Base-by-base conservation (phyloP, 2,888 invertebrate genomes). In the Epirrita christyi region DNA sequence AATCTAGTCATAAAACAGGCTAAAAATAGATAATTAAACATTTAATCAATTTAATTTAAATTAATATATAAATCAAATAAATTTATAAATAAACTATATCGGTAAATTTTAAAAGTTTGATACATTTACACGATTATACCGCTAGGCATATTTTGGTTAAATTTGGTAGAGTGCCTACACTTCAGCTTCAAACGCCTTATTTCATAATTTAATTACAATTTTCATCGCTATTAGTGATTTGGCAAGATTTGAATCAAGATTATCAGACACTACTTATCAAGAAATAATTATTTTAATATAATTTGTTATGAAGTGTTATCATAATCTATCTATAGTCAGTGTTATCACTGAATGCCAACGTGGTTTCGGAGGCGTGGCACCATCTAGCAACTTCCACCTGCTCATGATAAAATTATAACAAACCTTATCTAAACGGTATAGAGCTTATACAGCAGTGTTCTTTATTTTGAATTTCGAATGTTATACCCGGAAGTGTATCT, bases 401-500 rank as follows among this genome's bases (percentile, higher is more conserved):
- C 9, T 11, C 37, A 6, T 27, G 27, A 32, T 14, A 15, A 14
- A 36, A 28, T 14, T 28, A 15, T 45, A 50, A 36, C 45, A 46
- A 29, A 29, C 38, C 37, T 28, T 44, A 51, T 51, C 15, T 5
- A 27, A 0, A 32, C 15, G 45, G 2, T 14, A 14, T 29, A 37
- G 29, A 45, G 52, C 5, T 42, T 15, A 14, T 28, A 13, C 1
- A 9, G 9, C 21, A 11, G 6, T 38, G 8, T 9, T 38, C 7
- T 28, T 44, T 28, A 37, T 29, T 41, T 42, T n/a, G 34, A 27
- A 37, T 29, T 41, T 42, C 32, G 13, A 13, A 42, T 43, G 29
- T 43, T 38, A 15, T 11, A 43, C 45, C 61, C 67, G 73, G 74
- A 74, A 70, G 72, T 72, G 55, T 76, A 78, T 75, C 88, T 67